A percentile compares a stretch with the other conserved stretches of the same genome.
These are phyloP conservation scores for Aspidiotus rigidus DNA, from an alignment of 2,888 invertebrate species.

Conservation along the genomic window DNA sequence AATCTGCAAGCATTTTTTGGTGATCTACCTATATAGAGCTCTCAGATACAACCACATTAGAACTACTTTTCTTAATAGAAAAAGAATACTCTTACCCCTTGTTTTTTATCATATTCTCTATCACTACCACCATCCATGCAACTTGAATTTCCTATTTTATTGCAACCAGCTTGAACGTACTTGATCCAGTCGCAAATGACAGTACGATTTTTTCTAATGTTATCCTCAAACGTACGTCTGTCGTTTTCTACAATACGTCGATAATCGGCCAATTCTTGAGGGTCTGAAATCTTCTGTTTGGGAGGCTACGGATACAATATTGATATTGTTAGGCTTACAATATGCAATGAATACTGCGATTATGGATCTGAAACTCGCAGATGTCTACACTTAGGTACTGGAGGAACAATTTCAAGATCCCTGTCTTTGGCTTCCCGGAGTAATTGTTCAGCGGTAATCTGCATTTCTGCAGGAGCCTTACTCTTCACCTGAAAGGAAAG, in stretches of 20 bases:
- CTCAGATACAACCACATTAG: too few relatives aligned
- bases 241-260: conserved; percentile 92
- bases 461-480: conserved; percentile 96
- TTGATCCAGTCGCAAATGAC: conserved; percentile 98
- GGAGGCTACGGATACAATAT: conserved; percentile 57
- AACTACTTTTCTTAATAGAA: too few relatives aligned
- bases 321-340: not conserved
- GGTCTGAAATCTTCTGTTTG: conserved; percentile 97
- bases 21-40: too few relatives aligned
- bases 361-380: conserved; percentile 12
- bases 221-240: conserved; percentile 94
- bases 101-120: too few relatives aligned
- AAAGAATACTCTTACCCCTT: too few relatives aligned
- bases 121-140: too few relatives aligned
- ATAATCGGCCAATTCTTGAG: conserved; percentile 92
- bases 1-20: too few relatives aligned
- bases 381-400: conserved; percentile 49
- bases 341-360: not conserved
- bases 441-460: conserved; percentile 98
- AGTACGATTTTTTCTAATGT: conserved; percentile 87
- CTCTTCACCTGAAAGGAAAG: conserved; percentile 74
- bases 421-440: conserved; percentile 97
- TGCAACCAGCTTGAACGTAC: conserved; percentile 94
- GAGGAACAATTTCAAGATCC: conserved; percentile 92
- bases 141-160: too few relatives aligned